Evolutionary conservation across 1,140 invertebrate species (phyloP), one percentile per base, ranked within the genome.

Genomic region (Stegodyphus mimosarum): DNA sequence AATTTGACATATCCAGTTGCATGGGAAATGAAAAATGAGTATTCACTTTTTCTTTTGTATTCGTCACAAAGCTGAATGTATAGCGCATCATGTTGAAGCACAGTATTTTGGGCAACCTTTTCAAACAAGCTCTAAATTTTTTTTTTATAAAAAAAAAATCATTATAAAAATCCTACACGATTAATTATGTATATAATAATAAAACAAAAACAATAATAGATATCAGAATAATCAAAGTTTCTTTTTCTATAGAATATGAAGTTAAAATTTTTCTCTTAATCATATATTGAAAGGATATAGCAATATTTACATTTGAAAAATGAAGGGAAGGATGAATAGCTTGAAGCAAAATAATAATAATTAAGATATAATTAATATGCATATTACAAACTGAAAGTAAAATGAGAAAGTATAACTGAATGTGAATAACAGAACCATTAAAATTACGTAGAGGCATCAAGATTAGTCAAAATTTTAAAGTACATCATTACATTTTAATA

Each of bases 51-150:
- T 99, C 97, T 89, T 98, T 98, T 10, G 96, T 92, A 96, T 98
- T 98, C 0, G 97, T 98, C 0, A 97, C 93, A 97, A 98, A 98
- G 90, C 98, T 98, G 89, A 98, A 99, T 0, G 97, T 97, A 88
- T 98, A 99, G n/a, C 97, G 92, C 97, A 99, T 98, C 0, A 97
- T 99, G 90, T 99, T 99, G 89, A 98, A 98, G 89, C 97, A 98
- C 15, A 99, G 90, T 86, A 98, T 98, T 80, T 95, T 94, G 0
- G 97, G 97, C 11, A 99, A 90, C 88, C 96, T 96, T 89, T 97
- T 98, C 89, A 98, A 98, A 90, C 97, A 98, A 0, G 97, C 97
- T 73, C 97, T 94, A 90, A 48, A 91, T 89, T 33, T 33, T 1
- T 33, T 33, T 33, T n/a, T n/a, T n/a, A n/a, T n/a, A n/a, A 89